phyloP scores from a whole-genome alignment of 2,797 vertebrate genomes.

The Numenius phaeopus region DNA sequence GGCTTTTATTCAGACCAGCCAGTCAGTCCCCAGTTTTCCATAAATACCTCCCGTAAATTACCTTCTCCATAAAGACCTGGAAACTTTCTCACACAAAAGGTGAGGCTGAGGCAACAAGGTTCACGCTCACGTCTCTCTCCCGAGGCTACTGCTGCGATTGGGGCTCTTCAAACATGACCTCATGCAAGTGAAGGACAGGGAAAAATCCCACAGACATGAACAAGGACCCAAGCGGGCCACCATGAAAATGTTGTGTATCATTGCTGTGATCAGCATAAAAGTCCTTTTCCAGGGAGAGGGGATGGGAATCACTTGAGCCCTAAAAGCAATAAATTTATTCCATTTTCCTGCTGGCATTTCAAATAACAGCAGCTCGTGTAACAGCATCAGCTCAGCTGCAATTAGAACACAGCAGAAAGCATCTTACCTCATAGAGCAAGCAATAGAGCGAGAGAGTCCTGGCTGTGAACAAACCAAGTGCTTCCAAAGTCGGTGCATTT shows the following conservation, averaged over 20 bases:
- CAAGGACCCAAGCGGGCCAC: rapidly evolving
- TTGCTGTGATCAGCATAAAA: background rate
- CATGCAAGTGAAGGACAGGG: background rate
- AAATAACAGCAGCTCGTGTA: background rate
- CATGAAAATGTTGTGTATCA: background rate
- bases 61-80: background rate
- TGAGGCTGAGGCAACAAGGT: background rate
- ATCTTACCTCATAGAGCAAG: background rate
- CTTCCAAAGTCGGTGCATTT: background rate
- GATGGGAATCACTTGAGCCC: background rate
- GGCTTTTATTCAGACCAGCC: background rate
- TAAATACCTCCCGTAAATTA: background rate
- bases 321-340: background rate
- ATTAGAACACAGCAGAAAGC: background rate
- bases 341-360: background rate
- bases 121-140: background rate
- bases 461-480: background rate
- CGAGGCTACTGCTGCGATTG: background rate
- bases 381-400: background rate
- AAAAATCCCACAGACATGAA: background rate
- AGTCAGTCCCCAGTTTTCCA: background rate
- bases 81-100: background rate
- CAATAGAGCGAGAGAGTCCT: background rate
- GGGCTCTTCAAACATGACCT: background rate
- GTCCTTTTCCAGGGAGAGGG: background rate